Percentiles rank a stretch among this genome's conserved stretches.
Conservation (phyloP, 2,113 vertebrate genomes). For the Tragelaphus imberbis region DNA sequence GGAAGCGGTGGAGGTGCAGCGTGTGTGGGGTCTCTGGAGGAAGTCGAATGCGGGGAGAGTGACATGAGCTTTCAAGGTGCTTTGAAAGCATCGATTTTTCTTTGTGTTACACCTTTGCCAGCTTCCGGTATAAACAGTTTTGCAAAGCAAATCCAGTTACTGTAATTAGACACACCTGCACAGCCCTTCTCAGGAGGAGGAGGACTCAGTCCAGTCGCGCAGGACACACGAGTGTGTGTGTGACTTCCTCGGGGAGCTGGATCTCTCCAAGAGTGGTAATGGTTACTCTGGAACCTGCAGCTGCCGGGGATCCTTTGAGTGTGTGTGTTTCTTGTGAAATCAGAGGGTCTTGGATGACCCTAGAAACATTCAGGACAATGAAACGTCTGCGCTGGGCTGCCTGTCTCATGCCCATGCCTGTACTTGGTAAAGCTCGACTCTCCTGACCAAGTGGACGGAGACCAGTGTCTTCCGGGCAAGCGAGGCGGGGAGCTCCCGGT, state of each 20-base stretch:
- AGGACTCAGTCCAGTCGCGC: not conserved
- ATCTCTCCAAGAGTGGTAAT: not conserved
- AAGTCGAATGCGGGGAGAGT: not conserved
- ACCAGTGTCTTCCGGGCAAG: not conserved
- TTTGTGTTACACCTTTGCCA: not conserved
- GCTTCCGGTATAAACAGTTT: not conserved
- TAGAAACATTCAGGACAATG: not conserved
- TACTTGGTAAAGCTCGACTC: not conserved
- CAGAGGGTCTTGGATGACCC: not conserved
- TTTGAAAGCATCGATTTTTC: not conserved
- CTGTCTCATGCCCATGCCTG: too few species aligned
- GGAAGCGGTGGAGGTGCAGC: accelerated
- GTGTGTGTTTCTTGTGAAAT: not conserved
- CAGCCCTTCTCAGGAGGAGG: not conserved
- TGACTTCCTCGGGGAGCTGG: not conserved
- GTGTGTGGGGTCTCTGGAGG: not conserved
- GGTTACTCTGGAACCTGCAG: not conserved
- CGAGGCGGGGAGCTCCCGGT: accelerated
- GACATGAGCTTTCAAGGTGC: not conserved
- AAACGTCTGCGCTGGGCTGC: not conserved
- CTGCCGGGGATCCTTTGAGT: not conserved
- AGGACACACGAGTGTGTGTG: accelerated
- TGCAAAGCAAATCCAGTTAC: not conserved
- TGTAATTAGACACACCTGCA: not conserved
- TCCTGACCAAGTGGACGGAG: not conserved